Evolutionary conservation across 1,140 invertebrate species (phyloP).

Genomic region (Limonius californicus): DNA sequence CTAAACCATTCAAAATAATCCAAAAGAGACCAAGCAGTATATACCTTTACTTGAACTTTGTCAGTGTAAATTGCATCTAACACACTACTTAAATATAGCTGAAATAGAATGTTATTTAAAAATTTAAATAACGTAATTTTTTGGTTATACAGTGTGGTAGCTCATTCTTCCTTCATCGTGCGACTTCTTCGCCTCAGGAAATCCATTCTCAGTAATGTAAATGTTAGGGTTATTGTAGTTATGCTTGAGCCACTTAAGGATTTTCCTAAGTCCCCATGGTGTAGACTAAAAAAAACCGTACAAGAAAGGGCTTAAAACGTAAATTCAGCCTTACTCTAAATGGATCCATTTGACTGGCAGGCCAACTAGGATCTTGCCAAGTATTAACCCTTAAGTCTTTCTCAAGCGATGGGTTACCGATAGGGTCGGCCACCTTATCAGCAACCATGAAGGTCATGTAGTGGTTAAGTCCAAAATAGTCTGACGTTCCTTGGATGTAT

Average conservation of each 20-base stretch:
- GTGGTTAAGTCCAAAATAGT: slow-evolving; percentile 38
- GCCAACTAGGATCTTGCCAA: neutral
- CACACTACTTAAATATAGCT: slow-evolving; percentile 59
- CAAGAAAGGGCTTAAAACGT: neutral
- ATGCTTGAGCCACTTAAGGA: slow-evolving; percentile 57
- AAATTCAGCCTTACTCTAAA: neutral
- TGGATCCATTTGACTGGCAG: neutral
- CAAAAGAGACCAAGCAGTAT: slow-evolving; percentile 75
- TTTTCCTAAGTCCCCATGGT: slow-evolving; percentile 53
- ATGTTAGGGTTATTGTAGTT: slow-evolving; percentile 58
- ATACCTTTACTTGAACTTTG: slow-evolving; percentile 65
- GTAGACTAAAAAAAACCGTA: neutral
- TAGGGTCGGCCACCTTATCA: neutral
- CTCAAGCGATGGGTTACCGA: neutral
- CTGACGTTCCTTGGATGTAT: slow-evolving; percentile 41
- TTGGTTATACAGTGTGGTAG: slow-evolving; percentile 28
- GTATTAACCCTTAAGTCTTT: slow-evolving; percentile 7
- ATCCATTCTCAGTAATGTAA: slow-evolving; percentile 68
- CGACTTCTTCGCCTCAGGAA: slow-evolving; percentile 50
- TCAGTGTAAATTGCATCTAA: slow-evolving; percentile 63
- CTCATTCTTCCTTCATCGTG: slow-evolving; percentile 53
- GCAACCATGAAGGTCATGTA: slow-evolving; percentile 30
- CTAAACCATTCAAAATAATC: slow-evolving; percentile 75
- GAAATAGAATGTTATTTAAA: neutral
- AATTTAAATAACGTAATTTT: neutral